Base-by-base conservation (phyloP, 1,140 invertebrate species). In the Heliconius nattereri region DNA sequence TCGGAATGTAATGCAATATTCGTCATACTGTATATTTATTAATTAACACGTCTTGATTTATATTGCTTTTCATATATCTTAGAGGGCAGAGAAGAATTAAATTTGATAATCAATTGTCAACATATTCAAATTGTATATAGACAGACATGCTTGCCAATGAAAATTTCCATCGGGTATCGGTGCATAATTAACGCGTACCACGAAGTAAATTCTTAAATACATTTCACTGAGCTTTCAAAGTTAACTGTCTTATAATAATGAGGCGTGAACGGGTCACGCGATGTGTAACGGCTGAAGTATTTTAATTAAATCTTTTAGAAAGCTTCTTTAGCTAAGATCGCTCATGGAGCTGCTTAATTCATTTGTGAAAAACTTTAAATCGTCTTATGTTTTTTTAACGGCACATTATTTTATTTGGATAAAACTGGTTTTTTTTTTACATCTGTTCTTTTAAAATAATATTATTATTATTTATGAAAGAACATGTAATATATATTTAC, bases 161-260 rank as follows among this genome's bases (percentile, higher is more conserved):
- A 66, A 29, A 29, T 66, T n/a, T 26, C 23, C 20, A 11, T 11
- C 26, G 26, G 13, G 3, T 66, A 66, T 66, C 26, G 60, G 3
- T 26, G 23, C 60, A 66, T 66, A 26, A 66, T 66, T 29, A 66
- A 66, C 60, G 23, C 26, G 60, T 29, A 26, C 1, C 60, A 29
- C 13, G 11, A 66, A 23, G 23, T 66, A 29, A 66, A 66, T 66
- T 66, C 60, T 29, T 16, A 66, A 66, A 66, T 66, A 66, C 26
- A 26, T 66, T 66, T 66, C 60, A 29, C 60, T 66, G 60, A 66
- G 60, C 26, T 66, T 66, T 29, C 60, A 66, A 66, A 66, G 26
- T 66, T 66, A 76, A 29, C 60, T 66, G 75, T 76, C 75, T 76
- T 71, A 71, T 29, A 40, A 76, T 71, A 76, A 76, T 76, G 57